Conservation (phyloP, 2,888 invertebrate genomes). For the Drosophila peninsularis region DNA sequence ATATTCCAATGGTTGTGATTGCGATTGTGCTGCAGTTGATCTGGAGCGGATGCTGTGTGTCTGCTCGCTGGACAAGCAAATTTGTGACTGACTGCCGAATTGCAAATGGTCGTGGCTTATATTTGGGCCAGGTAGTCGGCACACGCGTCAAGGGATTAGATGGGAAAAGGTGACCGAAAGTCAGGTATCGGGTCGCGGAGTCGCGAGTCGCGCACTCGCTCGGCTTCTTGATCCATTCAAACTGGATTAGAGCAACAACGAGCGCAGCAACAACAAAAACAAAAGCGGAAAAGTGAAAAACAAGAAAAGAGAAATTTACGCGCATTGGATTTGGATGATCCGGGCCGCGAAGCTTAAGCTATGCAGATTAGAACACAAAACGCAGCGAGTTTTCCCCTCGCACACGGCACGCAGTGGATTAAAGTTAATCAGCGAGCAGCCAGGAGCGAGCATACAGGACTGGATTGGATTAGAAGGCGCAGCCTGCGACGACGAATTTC, state of each 20-base stretch:
- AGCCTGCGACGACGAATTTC: slow-evolving; percentile 30
- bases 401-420: slow-evolving; percentile 51
- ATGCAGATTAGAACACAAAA: slow-evolving; percentile 67
- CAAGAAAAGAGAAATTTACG: slow-evolving; percentile 44
- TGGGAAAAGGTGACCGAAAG: slow-evolving; percentile 58
- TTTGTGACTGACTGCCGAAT: slow-evolving; percentile 55
- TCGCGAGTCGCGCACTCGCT: slow-evolving; percentile 36
- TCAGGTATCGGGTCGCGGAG: slow-evolving; percentile 66
- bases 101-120: slow-evolving; percentile 52
- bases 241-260: slow-evolving; percentile 61
- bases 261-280: slow-evolving; percentile 11
- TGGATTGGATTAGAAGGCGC: slow-evolving; percentile 19
- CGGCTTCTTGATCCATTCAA: slow-evolving; percentile 69
- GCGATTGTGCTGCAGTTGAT: slow-evolving; percentile 3
- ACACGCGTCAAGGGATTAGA: slow-evolving; percentile 76
- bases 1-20: slow-evolving; percentile 54
- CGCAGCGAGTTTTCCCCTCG: slow-evolving; percentile 61
- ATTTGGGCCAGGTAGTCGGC: slow-evolving; percentile 49
- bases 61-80: slow-evolving; percentile 46
- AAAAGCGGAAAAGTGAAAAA: slow-evolving; percentile 14
- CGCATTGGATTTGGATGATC: slow-evolving; percentile 70
- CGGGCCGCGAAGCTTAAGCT: slow-evolving; percentile 67
- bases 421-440: slow-evolving; percentile 49
- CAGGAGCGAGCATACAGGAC: slow-evolving; percentile 20
- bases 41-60: slow-evolving; percentile 29